These are phyloP conservation scores for Magallana angulata DNA, from an alignment of 1,140 invertebrate species.

Conservation along the genomic window DNA sequence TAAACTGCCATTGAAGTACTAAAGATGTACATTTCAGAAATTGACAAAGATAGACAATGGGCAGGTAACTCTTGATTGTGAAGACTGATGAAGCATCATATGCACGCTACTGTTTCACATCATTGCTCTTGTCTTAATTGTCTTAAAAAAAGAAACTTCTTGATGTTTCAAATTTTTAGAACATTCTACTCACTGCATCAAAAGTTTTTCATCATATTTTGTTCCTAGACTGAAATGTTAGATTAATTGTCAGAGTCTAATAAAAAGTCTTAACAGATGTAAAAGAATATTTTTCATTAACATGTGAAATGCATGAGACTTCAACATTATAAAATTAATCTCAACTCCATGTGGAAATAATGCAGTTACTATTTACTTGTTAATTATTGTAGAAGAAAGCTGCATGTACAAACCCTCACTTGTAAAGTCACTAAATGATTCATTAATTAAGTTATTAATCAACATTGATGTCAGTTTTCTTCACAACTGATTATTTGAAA, in stretches of 20 bases:
- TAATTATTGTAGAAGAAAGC: background rate
- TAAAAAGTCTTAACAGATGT: background rate
- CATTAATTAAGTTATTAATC: background rate
- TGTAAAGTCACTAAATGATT: slow-evolving; percentile 9
- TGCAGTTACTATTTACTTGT: background rate
- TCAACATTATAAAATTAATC: background rate
- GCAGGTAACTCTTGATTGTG: background rate
- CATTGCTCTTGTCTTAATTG: background rate
- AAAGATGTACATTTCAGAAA: slow-evolving; percentile 15
- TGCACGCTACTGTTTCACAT: background rate
- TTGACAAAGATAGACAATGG: slow-evolving; percentile 19
- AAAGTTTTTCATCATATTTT: background rate
- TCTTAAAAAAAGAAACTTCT: background rate
- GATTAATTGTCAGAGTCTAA: background rate
- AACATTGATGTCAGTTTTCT: slow-evolving; percentile 23
- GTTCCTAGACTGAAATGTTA: background rate
- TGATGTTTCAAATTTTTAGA: background rate
- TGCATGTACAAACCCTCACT: slow-evolving; percentile 1
- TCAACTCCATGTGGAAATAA: background rate
- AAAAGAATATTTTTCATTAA: background rate
- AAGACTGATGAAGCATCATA: slow-evolving; percentile 20
- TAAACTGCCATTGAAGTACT: too few relatives aligned
- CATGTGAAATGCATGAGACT: background rate
- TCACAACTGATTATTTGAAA: slow-evolving; percentile 26
- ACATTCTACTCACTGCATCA: background rate